Conservation (phyloP, 92 coral and sea anemone species). For the Siderastrea siderea region DNA sequence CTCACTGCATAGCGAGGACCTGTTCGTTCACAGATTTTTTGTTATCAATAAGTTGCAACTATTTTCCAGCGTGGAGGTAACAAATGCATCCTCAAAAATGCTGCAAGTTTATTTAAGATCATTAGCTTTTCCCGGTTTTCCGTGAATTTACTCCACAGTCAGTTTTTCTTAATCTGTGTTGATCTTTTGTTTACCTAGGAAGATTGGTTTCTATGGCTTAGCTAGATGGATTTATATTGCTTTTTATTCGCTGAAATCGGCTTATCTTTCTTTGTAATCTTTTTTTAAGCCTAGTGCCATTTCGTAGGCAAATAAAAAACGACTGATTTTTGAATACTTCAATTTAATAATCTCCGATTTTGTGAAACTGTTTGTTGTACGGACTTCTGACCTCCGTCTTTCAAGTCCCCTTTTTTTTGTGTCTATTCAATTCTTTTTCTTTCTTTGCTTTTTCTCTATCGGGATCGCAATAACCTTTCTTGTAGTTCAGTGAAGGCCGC, state of each 20-base stretch:
- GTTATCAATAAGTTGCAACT: too few relatives aligned
- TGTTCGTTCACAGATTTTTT: too few relatives aligned
- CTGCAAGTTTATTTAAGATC: too few relatives aligned
- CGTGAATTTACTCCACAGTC: background rate
- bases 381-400: background rate
- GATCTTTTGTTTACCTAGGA: conserved; percentile 11
- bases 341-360: conserved; percentile 4
- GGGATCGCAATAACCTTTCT: conserved; percentile 3
- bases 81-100: too few relatives aligned
- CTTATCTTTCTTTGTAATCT: conserved; percentile 30
- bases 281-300: conserved; percentile 1
- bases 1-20: too few relatives aligned
- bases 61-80: too few relatives aligned
- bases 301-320: conserved; percentile 5
- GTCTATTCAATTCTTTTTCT: conserved; percentile 6
- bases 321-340: conserved; percentile 23
- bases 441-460: background rate
- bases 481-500: conserved; percentile 1
- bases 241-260: conserved; percentile 30
- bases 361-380: conserved; percentile 3
- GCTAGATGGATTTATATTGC: conserved; percentile 22
- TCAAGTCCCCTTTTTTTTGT: background rate
- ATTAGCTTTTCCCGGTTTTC: background rate
- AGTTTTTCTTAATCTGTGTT: conserved; percentile 13
- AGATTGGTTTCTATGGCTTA: conserved; percentile 43